These are phyloP conservation scores for Pegoplata infirma DNA, from an alignment of 2,888 invertebrate genomes.

Conservation along the genomic window DNA sequence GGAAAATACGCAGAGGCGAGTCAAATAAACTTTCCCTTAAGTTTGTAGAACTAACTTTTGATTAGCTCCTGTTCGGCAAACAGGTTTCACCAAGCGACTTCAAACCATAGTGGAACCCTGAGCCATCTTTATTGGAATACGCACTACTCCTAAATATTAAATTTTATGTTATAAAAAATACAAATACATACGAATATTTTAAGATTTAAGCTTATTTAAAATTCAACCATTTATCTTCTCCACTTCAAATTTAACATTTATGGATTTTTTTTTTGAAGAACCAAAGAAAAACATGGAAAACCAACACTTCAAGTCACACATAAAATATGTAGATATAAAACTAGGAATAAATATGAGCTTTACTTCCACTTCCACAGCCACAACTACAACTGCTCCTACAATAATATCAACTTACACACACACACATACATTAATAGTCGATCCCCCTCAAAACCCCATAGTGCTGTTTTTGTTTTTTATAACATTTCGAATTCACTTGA, in stretches of 20 bases:
- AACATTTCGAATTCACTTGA: slow-evolving; percentile 70
- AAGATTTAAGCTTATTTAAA: slow-evolving; percentile 12
- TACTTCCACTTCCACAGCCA: slow-evolving; percentile 36
- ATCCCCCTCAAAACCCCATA: slow-evolving; percentile 47
- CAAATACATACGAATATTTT: too few species aligned
- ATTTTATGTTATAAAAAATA: too few species aligned
- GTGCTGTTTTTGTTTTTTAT: slow-evolving; percentile 40
- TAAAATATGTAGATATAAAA: slow-evolving; percentile 37
- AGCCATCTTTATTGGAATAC: too few species aligned
- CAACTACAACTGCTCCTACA: slow-evolving; percentile 65
- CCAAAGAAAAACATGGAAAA: slow-evolving; percentile 41
- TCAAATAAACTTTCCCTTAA: too few species aligned
- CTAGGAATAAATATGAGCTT: slow-evolving; percentile 46
- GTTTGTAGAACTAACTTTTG: too few species aligned
- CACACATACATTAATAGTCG: slow-evolving; percentile 42
- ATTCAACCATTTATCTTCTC: slow-evolving; percentile 35
- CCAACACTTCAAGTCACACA: slow-evolving; percentile 46
- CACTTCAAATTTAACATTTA: slow-evolving; percentile 50
- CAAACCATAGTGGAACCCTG: too few species aligned
- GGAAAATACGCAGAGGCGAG: too few species aligned
- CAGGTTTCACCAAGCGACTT: too few species aligned
- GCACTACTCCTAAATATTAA: too few species aligned
- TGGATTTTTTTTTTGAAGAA: slow-evolving; percentile 33
- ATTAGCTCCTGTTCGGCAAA: too few species aligned
- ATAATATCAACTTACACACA: too few species aligned